Conservation (phyloP, 2,797 vertebrate species). For the Lacerta agilis region DNA sequence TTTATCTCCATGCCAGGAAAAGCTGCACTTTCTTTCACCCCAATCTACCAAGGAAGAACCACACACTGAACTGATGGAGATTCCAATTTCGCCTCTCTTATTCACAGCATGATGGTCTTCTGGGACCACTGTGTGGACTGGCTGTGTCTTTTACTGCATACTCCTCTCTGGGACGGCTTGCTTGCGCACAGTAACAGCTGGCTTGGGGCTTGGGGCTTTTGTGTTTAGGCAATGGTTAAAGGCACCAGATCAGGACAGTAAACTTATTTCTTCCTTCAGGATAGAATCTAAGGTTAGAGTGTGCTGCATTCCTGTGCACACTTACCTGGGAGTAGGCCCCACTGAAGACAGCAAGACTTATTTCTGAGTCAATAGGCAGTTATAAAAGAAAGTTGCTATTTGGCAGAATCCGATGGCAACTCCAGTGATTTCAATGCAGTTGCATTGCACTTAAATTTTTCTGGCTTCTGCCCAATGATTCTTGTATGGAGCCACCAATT, state of each 20-base stretch:
- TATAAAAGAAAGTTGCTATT: not conserved
- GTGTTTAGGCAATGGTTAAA: not conserved
- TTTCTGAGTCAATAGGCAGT: not conserved
- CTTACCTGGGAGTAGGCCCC: not conserved
- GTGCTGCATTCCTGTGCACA: not conserved
- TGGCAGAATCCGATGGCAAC: not conserved
- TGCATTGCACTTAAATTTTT: not conserved
- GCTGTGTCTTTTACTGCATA: not conserved
- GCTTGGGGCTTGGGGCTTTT: no score
- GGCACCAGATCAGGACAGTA: not conserved
- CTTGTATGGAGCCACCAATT: not conserved
- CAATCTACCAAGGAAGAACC: not conserved
- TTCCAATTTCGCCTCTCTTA: not conserved
- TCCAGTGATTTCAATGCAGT: not conserved
- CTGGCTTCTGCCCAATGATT: no score
- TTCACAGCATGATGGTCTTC: not conserved
- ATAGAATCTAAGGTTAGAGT: conserved; percentile 50
- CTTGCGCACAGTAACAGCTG: not conserved
- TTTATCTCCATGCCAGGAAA: not conserved
- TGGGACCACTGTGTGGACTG: not conserved
- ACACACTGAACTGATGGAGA: not conserved
- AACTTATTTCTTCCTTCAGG: not conserved
- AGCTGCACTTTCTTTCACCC: not conserved
- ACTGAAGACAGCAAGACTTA: not conserved
- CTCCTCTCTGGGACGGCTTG: not conserved